Conservation (phyloP, 92 coral and sea anemone genomes). For the Paragorgia papillata region DNA sequence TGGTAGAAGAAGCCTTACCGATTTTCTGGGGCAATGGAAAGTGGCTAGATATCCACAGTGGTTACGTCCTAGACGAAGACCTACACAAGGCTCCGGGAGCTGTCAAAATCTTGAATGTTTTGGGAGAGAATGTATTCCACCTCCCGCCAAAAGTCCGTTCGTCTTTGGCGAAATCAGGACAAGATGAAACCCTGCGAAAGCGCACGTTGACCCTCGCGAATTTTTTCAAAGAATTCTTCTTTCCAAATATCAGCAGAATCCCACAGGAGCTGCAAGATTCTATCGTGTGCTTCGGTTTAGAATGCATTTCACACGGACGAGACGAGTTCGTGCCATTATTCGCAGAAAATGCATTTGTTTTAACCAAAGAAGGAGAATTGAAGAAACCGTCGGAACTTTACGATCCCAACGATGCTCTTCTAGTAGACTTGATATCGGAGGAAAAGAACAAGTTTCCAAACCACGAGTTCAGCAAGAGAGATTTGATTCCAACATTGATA, state of each 20-base stretch:
- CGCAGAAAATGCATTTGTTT: conserved; percentile 49
- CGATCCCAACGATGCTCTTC: no score
- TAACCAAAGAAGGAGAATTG: conserved; percentile 60
- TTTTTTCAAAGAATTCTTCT: conserved; percentile 18
- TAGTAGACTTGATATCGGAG: no score
- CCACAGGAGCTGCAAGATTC: conserved; percentile 43
- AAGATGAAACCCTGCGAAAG: conserved; percentile 74
- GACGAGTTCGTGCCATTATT: conserved; percentile 13
- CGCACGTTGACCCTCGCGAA: conserved; percentile 52
- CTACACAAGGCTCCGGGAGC: conserved; percentile 56
- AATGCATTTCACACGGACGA: conserved; percentile 27
- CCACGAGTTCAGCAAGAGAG: conserved; percentile 49
- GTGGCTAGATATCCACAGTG: conserved; percentile 71
- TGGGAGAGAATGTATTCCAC: conserved; percentile 1
- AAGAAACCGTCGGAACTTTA: conserved; percentile 64
- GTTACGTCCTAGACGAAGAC: conserved; percentile 72
- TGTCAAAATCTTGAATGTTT: background rate
- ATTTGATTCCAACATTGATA: conserved; percentile 62
- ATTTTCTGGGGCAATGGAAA: conserved; percentile 64
- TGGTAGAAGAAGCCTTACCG: conserved; percentile 60
- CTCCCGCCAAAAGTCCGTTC: conserved; percentile 2
- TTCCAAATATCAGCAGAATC: conserved; percentile 9
- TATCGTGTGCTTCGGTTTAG: conserved; percentile 62
- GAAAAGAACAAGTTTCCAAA: no score
- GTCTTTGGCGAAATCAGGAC: conserved; percentile 51